phyloP scores from a whole-genome alignment of 2,797 vertebrate species.

The Synaphobranchus kaupii region DNA sequence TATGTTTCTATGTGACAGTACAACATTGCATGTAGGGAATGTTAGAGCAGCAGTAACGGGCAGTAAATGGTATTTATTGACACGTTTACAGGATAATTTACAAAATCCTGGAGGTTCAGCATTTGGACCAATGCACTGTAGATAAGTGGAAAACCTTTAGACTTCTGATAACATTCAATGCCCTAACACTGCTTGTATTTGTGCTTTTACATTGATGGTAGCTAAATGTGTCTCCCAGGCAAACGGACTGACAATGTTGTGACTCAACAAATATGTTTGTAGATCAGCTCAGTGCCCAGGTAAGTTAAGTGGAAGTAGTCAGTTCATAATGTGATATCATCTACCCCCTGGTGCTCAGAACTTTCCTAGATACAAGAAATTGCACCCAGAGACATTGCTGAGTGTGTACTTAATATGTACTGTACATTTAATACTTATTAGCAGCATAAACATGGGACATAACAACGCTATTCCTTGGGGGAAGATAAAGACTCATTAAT shows the following conservation, averaged over 20 bases:
- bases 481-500: not conserved
- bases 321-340: not conserved
- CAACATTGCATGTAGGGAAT: not conserved
- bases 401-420: too few relatives aligned
- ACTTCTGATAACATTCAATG: not conserved
- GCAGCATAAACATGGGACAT: not conserved
- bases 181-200: not conserved
- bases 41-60: not conserved
- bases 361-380: too few relatives aligned
- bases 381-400: too few relatives aligned
- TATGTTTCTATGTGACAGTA: not conserved
- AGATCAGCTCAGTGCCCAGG: not conserved
- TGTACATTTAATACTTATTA: too few relatives aligned
- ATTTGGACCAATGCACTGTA: not conserved
- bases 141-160: slow-evolving; percentile 13
- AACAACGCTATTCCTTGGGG: not conserved
- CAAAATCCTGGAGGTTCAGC: not conserved
- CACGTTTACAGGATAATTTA: not conserved
- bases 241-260: not conserved
- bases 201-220: not conserved
- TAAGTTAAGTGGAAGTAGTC: not conserved
- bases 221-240: not conserved
- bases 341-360: not conserved
- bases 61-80: not conserved
- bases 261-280: not conserved